Base-by-base conservation (phyloP, 2,113 vertebrate species). In the Dendrocopos noguchii region DNA sequence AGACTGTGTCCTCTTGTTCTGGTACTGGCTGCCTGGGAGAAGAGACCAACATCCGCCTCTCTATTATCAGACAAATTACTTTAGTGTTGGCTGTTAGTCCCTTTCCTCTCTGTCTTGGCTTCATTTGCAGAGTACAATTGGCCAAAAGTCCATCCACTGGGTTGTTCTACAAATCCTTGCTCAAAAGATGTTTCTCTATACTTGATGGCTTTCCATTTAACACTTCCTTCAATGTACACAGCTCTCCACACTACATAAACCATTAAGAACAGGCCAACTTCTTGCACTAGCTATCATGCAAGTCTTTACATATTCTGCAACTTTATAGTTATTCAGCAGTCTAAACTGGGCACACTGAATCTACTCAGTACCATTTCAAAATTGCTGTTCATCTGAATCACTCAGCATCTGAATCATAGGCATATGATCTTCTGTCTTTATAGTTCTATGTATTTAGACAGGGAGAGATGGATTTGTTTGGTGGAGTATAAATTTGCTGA, bases 1-100 rank as follows among this genome's bases (percentile, higher is more conserved):
- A n/a, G n/a, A n/a, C n/a, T n/a, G n/a, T n/a, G n/a, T n/a, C n/a
- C n/a, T n/a, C n/a, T n/a, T n/a, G n/a, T n/a, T n/a, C n/a, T n/a
- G n/a, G n/a, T n/a, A n/a, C n/a, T n/a, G n/a, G n/a, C n/a, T n/a
- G n/a, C n/a, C n/a, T n/a, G n/a, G n/a, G n/a, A n/a, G n/a, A n/a
- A n/a, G n/a, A n/a, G n/a, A n/a, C n/a, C n/a, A n/a, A n/a, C n/a
- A n/a, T n/a, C n/a, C n/a, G n/a, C n/a, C n/a, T n/a, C n/a, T n/a
- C 93, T 94, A 82, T 96, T 96, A 95, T 96, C 87, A 94, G 73
- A 79, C 63, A 96, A 97, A 96, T 95, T 93, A 92, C 86, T 83
- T 27, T 67, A 57, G 55, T 93, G 90, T 91, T 96, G 86, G 90
- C 91, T 96, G 84, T 89, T 93, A 91, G 76, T 91, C 81, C 42